Conservation (phyloP, 2,888 invertebrate species). For the Lasioglossum malachurum region DNA sequence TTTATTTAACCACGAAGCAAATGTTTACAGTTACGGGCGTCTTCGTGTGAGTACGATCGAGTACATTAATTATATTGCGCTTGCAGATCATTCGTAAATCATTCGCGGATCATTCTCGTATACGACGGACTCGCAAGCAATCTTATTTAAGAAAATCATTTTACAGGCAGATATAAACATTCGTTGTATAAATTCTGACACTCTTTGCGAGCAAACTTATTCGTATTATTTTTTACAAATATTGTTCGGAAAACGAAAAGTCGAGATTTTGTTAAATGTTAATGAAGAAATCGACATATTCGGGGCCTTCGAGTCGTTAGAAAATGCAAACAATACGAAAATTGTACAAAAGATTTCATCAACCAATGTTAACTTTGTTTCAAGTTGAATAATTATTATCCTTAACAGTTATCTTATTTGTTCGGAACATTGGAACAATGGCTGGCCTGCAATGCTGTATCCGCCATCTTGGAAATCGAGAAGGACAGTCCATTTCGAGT, state of each 20-base stretch:
- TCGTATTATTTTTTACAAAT: neutral
- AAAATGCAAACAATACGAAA: neutral
- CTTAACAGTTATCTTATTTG: neutral
- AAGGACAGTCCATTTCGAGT: slow-evolving; percentile 1
- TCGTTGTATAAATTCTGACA: neutral
- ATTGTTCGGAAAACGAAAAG: neutral
- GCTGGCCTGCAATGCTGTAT: neutral
- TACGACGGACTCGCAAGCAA: slow-evolving; percentile 36
- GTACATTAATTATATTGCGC: slow-evolving; percentile 65
- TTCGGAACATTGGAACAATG: neutral
- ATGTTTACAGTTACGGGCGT: slow-evolving; percentile 82
- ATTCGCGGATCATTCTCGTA: slow-evolving; percentile 23
- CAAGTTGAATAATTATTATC: neutral
- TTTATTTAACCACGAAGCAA: slow-evolving; percentile 81
- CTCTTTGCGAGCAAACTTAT: neutral
- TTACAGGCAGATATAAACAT: slow-evolving; percentile 6
- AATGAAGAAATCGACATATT: neutral
- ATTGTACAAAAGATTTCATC: no score
- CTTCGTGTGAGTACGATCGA: slow-evolving; percentile 67
- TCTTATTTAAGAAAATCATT: slow-evolving; percentile 23
- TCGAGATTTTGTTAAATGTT: neutral
- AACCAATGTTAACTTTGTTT: neutral
- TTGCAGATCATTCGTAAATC: slow-evolving; percentile 41
- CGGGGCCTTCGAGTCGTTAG: neutral
- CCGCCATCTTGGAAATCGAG: neutral